Conservation (phyloP, 2,113 vertebrate species). For the Ciconia boyciana region DNA sequence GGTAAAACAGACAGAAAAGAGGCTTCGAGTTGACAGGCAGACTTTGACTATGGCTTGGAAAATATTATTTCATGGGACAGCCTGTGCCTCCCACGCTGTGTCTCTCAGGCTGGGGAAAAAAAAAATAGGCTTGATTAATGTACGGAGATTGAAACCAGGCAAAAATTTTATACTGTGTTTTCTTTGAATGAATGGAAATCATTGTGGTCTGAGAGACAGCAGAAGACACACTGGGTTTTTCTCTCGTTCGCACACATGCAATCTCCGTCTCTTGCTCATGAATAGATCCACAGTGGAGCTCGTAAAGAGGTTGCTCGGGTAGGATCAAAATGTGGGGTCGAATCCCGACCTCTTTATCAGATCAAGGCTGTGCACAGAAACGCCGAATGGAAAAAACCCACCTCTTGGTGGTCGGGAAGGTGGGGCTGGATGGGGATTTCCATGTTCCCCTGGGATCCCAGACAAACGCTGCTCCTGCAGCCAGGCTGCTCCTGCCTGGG, state of each 20-base stretch:
- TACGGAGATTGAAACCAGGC: constrained; percentile 45
- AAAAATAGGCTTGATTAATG: constrained; percentile 1
- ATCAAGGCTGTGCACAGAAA: not conserved
- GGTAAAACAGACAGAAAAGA: constrained; percentile 28
- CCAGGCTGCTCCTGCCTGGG: not conserved
- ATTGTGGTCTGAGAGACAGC: constrained; percentile 20
- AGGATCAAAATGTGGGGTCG: not conserved
- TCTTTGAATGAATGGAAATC: constrained; percentile 37
- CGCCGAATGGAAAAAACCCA: not conserved
- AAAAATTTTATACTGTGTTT: not conserved
- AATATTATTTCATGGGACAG: constrained; percentile 58
- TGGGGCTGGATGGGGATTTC: not conserved
- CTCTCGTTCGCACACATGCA: not conserved
- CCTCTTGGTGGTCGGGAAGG: not conserved
- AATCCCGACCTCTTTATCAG: not conserved
- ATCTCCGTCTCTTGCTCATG: not conserved
- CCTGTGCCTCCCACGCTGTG: constrained; percentile 46
- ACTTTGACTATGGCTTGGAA: constrained; percentile 45
- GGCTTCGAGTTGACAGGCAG: constrained; percentile 16
- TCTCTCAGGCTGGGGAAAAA: not conserved
- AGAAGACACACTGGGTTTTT: not conserved
- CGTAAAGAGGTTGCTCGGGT: fast-evolving
- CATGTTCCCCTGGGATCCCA: not conserved
- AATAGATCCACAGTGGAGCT: not conserved
- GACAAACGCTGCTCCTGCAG: not conserved